Conservation (phyloP, 2,797 vertebrate species). For the Prunella strophiata region DNA sequence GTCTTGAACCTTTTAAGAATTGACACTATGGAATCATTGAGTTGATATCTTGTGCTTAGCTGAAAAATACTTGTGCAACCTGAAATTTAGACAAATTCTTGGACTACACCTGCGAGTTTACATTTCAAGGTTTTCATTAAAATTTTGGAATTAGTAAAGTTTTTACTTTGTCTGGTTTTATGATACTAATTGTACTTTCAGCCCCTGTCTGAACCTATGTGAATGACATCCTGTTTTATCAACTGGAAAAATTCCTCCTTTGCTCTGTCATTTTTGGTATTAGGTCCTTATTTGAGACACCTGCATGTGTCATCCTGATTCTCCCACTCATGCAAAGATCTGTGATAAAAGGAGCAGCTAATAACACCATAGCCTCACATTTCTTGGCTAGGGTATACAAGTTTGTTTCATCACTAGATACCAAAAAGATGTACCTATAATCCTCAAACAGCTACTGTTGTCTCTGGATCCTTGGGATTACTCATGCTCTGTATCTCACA, state of each 20-base stretch:
- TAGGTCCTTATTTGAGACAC: neutral
- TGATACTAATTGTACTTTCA: neutral
- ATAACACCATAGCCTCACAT: neutral
- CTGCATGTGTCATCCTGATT: neutral
- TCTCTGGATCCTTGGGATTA: neutral
- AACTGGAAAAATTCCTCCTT: neutral
- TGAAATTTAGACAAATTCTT: neutral
- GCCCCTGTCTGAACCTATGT: neutral
- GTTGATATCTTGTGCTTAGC: neutral
- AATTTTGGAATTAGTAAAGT: neutral
- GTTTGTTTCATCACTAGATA: neutral
- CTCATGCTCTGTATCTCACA: neutral
- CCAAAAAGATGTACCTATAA: neutral
- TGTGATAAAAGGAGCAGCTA: neutral
- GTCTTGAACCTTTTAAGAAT: neutral
- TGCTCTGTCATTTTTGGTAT: neutral
- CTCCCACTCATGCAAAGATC: neutral
- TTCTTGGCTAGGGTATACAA: neutral
- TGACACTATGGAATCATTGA: neutral
- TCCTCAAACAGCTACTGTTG: neutral
- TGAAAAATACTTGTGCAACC: neutral
- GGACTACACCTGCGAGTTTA: neutral
- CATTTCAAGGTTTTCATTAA: neutral
- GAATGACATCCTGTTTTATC: neutral
- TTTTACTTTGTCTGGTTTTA: neutral